Evolutionary conservation across 2,797 vertebrate genomes (phyloP), one percentile per base, ranked within the genome.

Genomic region (Eleutherodactylus coqui): DNA sequence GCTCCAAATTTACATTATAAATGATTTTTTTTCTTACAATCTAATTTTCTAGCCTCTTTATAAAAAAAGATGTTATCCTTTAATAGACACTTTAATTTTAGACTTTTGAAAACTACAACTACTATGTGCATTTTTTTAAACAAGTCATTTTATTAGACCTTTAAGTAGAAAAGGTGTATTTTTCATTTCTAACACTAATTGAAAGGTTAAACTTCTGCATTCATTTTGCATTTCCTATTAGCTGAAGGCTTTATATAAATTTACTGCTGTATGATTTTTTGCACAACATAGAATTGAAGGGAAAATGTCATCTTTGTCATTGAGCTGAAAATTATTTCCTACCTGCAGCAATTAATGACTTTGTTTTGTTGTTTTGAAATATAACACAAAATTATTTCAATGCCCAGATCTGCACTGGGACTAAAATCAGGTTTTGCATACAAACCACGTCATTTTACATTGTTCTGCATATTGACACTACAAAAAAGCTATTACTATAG

Each of bases 181-280:
- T 11, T 32, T 32, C 29, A 60, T 60, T 60, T 29, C 58, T 29
- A 29, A 36, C 32, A 34, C 17, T 67, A 36, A 34, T 36, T 67
- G 62, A 34, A 67, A 67, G 62, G 32, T 60, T 36, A 67, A 36
- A 67, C 32, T 36, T 67, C 62, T 34, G 32, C 62, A 19, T 36
- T 67, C 29, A 67, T 67, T 67, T 67, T 67, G 19, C 62, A 60
- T 67, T 67, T 67, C 32, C 17, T 17, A 67, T 67, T 67, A 67
- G 17, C 32, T 67, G 17, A 36, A 34, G 32, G 62, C 9, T 67
- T 67, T 67, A 34, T 21, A 67, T 16, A 67, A 34, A 36, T 36
- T 6, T 17, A 67, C 62, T 67, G 36, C 21, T 36, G 29, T n/a
- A 67, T 67, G 32, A 8, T 34, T 67, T 53, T 67, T 67, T 32